Evolutionary conservation across 2,113 vertebrate genomes (phyloP).

Genomic region (Pampusana beccarii): DNA sequence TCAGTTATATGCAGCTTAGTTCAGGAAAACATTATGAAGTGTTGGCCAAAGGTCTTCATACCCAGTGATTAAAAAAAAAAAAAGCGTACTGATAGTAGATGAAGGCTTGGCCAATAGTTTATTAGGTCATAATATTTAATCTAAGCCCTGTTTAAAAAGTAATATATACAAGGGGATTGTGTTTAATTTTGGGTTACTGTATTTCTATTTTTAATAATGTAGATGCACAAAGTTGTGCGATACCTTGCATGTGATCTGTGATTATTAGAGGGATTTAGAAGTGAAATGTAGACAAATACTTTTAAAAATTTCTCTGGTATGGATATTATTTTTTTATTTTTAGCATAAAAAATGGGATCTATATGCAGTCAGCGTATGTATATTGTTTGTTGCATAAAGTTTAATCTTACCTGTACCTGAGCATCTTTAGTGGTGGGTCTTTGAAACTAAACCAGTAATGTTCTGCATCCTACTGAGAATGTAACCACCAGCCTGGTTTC

Average conservation of each 20-base stretch:
- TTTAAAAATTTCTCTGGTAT: not conserved
- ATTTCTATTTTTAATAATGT: not conserved
- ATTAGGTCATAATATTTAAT: not conserved
- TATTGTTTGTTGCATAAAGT: not conserved
- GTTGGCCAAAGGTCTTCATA: not conserved
- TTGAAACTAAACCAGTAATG: not conserved
- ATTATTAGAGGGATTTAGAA: not conserved
- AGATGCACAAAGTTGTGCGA: not conserved
- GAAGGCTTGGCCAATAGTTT: not conserved
- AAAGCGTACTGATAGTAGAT: not conserved
- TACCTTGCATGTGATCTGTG: not conserved
- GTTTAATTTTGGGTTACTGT: not conserved
- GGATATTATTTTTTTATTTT: not conserved
- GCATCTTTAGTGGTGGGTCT: not conserved
- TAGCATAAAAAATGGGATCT: not conserved
- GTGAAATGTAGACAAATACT: not conserved
- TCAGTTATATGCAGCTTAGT: not conserved
- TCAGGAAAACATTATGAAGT: not conserved
- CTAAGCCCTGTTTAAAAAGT: not conserved
- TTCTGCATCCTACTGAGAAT: not conserved
- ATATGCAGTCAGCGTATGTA: not conserved
- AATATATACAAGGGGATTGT: not conserved
- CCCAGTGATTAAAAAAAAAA: not conserved
- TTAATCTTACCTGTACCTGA: not conserved
- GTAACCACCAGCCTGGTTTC: not conserved